Conservation (phyloP, 2,888 invertebrate species). For the Apamea monoglypha region DNA sequence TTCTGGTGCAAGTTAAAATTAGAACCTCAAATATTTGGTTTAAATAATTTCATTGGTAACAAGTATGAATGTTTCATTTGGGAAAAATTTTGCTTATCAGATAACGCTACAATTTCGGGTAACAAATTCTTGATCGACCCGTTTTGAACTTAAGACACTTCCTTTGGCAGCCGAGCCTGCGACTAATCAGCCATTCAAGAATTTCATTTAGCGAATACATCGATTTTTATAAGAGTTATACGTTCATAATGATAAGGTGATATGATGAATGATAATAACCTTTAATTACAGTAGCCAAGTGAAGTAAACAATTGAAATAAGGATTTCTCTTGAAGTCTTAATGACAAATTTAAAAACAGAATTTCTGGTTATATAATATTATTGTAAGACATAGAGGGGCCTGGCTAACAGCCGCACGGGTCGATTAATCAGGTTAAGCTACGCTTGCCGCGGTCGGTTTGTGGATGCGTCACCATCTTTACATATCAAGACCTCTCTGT, state of each 20-base stretch:
- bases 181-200: neutral
- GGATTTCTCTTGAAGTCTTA: neutral
- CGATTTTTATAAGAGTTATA: neutral
- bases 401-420: neutral
- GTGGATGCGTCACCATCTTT: neutral
- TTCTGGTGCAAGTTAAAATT: constrained; percentile 28
- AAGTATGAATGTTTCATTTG: constrained; percentile 25
- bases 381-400: neutral
- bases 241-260: neutral
- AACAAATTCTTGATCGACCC: neutral
- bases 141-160: neutral
- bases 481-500: neutral
- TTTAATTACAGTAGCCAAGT: too few relatives aligned
- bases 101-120: neutral
- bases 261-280: too few relatives aligned
- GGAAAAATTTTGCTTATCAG: neutral
- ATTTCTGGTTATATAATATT: neutral
- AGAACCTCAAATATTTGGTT: neutral
- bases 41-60: constrained; percentile 14
- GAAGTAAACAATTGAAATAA: neutral
- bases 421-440: neutral
- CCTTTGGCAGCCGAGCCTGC: neutral
- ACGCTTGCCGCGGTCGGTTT: neutral
- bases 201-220: neutral
- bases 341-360: neutral